Percentiles rank a stretch among this genome's conserved stretches.
Evolutionary conservation across 2,113 vertebrate species (phyloP).

Genomic region (Sceloporus undulatus): DNA sequence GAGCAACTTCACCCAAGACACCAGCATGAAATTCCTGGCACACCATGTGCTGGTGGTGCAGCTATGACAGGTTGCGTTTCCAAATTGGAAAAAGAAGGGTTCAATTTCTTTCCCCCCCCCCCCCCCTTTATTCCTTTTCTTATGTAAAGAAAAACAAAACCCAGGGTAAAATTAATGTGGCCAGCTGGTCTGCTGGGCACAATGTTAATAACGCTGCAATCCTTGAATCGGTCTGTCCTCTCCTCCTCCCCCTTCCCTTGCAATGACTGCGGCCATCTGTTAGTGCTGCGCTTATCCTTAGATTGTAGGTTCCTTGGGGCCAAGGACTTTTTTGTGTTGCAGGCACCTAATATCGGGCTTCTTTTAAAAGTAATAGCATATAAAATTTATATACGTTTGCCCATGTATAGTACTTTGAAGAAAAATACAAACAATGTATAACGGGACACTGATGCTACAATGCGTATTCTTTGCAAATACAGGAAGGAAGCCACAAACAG

Average conservation of each 20-base stretch:
- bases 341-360: too few relatives aligned
- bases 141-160: slow-evolving; percentile 8
- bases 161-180: not conserved
- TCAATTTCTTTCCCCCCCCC: not conserved
- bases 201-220: slow-evolving; percentile 4
- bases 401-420: too few relatives aligned
- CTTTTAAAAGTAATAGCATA: not conserved
- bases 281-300: not conserved
- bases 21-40: not conserved
- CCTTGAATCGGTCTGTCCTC: not conserved
- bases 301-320: slow-evolving; percentile 12
- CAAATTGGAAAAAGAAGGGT: not conserved
- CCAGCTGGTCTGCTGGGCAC: not conserved
- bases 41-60: not conserved
- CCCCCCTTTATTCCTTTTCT: not conserved
- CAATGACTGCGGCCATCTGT: not conserved
- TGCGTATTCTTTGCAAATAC: too few relatives aligned
- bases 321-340: not conserved
- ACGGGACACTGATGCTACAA: too few relatives aligned
- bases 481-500: too few relatives aligned
- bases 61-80: not conserved
- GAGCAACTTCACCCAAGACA: not conserved
- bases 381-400: too few relatives aligned
- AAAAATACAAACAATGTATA: too few relatives aligned
- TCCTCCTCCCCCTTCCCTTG: not conserved